Evolutionary conservation across 2,888 invertebrate genomes (phyloP), one percentile per base, ranked within the genome.

Genomic region (Rotaria sp.): DNA sequence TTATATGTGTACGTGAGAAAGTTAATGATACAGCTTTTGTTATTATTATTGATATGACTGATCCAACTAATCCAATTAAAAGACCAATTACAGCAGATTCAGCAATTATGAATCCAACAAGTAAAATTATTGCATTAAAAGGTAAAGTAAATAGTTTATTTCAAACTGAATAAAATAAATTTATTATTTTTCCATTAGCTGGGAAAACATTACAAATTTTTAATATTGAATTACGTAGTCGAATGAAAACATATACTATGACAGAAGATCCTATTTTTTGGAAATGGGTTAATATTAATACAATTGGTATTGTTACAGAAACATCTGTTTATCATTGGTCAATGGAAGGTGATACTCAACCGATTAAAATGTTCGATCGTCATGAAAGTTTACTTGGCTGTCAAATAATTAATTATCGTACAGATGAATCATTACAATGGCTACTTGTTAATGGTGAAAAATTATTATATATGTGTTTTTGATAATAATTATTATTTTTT

Each of bases 21-120:
- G 96, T 96, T 2, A 92, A 92, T 84, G 96, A 96, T 88, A 95
- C 96, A 2, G 95, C 96, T 10, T 96, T 97, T 92, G 97, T 98
- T 89, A 97, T 99, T 89, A 99, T 98, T 91, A 96, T 99, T 89
- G 97, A 99, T 90, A 95, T 99, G 95, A 95, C 94, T 74, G 97
- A 98, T 92, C 94, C 96, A 35, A 94, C 94, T 87, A 97, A 96
- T 92, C 97, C 97, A 1, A 96, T 97, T 89, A 93, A 97, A 87
- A 93, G 97, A 90, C 97, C 97, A 4, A 98, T 99, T 90, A 96
- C 96, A 86, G 98, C 98, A 2, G 98, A 98, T 92, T 97, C 97
- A 55, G 97, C 97, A 87, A 98, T 99, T 89, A 99, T 99, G 98
- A 97, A 99, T 92, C 98, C 98, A n/a, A 95, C 96, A 38, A 96